Percentiles rank a stretch among this genome's conserved stretches.
Conservation (phyloP, 2,888 invertebrate species). For the Drosophila pseudotalamancana region DNA sequence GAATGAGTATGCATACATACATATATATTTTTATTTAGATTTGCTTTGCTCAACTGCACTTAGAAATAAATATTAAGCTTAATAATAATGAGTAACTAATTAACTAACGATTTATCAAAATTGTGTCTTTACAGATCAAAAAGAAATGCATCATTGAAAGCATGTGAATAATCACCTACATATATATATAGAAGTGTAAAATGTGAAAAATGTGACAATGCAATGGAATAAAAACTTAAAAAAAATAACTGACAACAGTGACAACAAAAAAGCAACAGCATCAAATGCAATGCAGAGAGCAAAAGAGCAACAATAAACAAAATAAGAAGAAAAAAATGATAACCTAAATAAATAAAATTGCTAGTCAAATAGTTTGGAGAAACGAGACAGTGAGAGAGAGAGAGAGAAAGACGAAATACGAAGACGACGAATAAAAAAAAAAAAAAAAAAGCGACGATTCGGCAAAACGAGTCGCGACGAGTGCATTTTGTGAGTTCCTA, state of each 20-base stretch:
- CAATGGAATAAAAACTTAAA: constrained; percentile 11
- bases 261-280: constrained; percentile 10
- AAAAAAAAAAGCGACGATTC: constrained; percentile 7
- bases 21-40: too few species aligned
- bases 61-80: too few species aligned
- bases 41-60: too few species aligned
- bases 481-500: constrained; percentile 40
- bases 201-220: constrained; percentile 41
- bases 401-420: constrained; percentile 5
- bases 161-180: constrained; percentile 29
- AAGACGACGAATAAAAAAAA: constrained; percentile 16
- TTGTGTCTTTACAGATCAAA: constrained; percentile 41
- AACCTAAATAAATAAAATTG: constrained; percentile 66
- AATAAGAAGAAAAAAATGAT: constrained; percentile 54
- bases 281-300: constrained; percentile 10
- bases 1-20: too few species aligned
- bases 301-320: constrained; percentile 14
- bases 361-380: constrained; percentile 59
- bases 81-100: too few species aligned
- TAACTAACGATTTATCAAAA: background rate
- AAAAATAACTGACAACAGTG: constrained; percentile 7
- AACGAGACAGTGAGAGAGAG: constrained; percentile 19
- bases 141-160: constrained; percentile 45
- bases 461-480: constrained; percentile 21
- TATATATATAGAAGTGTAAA: constrained; percentile 24